Evolutionary conservation across 2,888 invertebrate genomes (phyloP), one percentile per base, ranked within the genome.

Genomic region (Liodrosophila aerea): DNA sequence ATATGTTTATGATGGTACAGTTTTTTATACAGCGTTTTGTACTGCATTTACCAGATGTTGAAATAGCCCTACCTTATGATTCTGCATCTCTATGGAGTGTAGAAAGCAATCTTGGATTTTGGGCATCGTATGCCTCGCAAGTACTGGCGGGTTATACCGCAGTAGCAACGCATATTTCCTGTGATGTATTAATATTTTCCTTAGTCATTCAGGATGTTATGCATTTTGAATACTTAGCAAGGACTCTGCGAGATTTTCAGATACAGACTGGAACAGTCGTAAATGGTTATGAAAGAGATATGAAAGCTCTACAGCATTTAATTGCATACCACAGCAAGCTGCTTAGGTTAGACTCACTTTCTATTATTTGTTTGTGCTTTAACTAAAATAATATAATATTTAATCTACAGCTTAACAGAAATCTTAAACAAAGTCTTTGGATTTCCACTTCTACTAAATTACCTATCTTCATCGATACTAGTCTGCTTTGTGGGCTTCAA

Each of bases 401-500:
- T n/a, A n/a, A 7, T n/a, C 13, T 22, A 7, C 16, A 84, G 80
- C 1, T 63, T 88, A 1, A 70, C 76, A 0, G 66, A 71, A 0
- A 47, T 71, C 0, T 73, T 88, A 11, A 88, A 89, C 47, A 65
- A 75, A 0, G 75, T 88, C 0, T 89, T 89, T 46, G 88, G 88
- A 0, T 46, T 87, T 0, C 73, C 88, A 0, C 53, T 89, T 11
- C 57, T 89, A 2, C 57, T 87, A 5, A 89, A 88, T 47, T 85
- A 87, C 29, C 34, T 85, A 3, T 73, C 85, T 1, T 87, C 88
- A 0, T 86, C 88, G 0, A 51, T 89, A 15, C 60, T 87, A 4
- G 87, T 89, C 39, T 89, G 89, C 54, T 86, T 89, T 45, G 61
- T 88, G 64, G 88, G 88, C 13, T 88, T 89, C 47, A 86, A 86